Percentiles rank a stretch among this genome's conserved stretches.
Evolutionary conservation across 37 sponge, comb jelly and placozoan genomes (phyloP).

Genomic region (Haliclona indistincta): DNA sequence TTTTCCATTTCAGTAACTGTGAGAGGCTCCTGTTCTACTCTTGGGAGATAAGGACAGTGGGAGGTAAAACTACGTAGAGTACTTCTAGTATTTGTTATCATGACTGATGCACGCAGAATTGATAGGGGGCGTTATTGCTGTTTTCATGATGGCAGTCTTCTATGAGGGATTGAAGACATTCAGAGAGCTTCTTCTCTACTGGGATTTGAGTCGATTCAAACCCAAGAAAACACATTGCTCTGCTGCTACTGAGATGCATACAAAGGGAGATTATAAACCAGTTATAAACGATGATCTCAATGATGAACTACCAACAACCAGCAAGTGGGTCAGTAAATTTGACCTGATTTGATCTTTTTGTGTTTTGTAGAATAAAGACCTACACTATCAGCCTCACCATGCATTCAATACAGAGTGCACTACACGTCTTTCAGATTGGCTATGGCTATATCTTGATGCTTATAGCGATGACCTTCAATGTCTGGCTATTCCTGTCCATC

Average conservation of each 20-base stretch:
- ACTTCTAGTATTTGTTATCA: neutral
- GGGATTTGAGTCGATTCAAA: constrained; percentile 19
- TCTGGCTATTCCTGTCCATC: constrained; percentile 89
- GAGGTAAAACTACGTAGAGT: constrained; percentile 3
- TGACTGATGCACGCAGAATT: constrained; percentile 19
- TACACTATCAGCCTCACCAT: constrained; percentile 6
- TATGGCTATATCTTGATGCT: constrained; percentile 91
- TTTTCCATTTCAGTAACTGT: constrained; percentile 6
- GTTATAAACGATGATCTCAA: neutral
- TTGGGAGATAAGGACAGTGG: constrained; percentile 1
- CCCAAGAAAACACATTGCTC: neutral
- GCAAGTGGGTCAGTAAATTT: neutral
- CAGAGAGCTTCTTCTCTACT: constrained; percentile 47
- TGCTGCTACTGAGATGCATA: neutral
- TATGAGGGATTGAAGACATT: constrained; percentile 70
- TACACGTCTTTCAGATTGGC: constrained; percentile 76
- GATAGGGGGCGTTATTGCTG: constrained; percentile 44
- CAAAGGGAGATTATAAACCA: neutral
- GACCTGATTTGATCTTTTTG: neutral
- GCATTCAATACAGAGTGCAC: constrained; percentile 59
- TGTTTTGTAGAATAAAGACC: neutral
- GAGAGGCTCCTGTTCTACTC: constrained; percentile 13
- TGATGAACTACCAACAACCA: neutral
- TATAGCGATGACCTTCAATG: constrained; percentile 90
- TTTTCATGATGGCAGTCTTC: constrained; percentile 48